These are phyloP conservation scores for Chloroclysta siterata DNA, from an alignment of 2,888 invertebrate species.

Conservation along the genomic window DNA sequence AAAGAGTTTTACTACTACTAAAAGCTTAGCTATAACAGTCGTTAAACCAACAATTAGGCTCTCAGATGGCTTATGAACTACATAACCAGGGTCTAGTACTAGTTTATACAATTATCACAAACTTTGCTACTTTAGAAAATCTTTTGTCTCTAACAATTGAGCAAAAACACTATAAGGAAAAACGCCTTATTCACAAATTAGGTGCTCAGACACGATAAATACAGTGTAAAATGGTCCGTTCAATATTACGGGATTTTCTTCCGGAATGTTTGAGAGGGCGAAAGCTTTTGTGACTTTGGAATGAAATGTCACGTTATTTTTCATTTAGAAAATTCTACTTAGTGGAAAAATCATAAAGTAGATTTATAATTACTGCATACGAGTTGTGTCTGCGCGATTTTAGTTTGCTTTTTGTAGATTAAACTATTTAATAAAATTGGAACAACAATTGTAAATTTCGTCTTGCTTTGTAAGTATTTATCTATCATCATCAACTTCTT, in stretches of 20 bases:
- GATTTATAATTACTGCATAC: too few relatives aligned
- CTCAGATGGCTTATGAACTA: neutral
- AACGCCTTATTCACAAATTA: slow-evolving; percentile 24
- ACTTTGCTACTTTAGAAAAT: slow-evolving; percentile 4
- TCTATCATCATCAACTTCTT: too few relatives aligned
- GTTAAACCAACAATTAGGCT: neutral
- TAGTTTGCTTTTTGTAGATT: too few relatives aligned
- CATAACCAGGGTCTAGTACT: neutral
- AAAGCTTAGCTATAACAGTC: too few relatives aligned
- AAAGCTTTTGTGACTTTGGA: slow-evolving; percentile 16
- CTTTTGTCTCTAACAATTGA: slow-evolving; percentile 22
- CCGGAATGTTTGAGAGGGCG: slow-evolving; percentile 17
- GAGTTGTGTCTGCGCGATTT: too few relatives aligned
- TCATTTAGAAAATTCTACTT: neutral
- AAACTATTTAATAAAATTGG: too few relatives aligned
- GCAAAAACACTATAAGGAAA: slow-evolving; percentile 17
- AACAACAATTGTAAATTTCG: too few relatives aligned
- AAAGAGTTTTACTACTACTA: too few relatives aligned
- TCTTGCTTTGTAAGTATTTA: too few relatives aligned
- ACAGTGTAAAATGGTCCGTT: slow-evolving; percentile 23
- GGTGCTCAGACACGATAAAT: slow-evolving; percentile 27
- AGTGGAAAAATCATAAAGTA: neutral
- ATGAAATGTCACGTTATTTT: slow-evolving; percentile 19
- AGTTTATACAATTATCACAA: neutral
- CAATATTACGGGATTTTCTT: slow-evolving; percentile 23